Evolutionary conservation across 2,797 vertebrate species (phyloP).

Genomic region (Agapornis canus): DNA sequence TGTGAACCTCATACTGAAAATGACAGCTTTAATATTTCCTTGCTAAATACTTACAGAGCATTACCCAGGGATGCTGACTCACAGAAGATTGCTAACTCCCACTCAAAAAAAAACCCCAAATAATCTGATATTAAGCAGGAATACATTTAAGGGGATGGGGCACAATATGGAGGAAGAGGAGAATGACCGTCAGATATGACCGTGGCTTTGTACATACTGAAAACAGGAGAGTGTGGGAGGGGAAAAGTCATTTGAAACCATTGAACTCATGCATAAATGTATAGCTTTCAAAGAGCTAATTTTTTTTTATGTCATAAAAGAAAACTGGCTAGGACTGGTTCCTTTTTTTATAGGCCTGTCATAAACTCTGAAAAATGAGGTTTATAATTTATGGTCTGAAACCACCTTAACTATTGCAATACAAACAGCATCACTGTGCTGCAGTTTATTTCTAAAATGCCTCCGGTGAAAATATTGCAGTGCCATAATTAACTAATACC

Average conservation of each 20-base stretch:
- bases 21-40: conserved; percentile 57
- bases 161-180: background rate
- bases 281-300: conserved; percentile 52
- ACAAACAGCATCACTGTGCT: conserved; percentile 65
- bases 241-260: background rate
- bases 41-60: conserved; percentile 20
- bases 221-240: background rate
- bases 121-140: background rate
- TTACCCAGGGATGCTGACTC: conserved; percentile 6
- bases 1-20: conserved; percentile 35
- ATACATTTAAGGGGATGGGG: background rate
- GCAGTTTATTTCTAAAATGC: conserved; percentile 65
- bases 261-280: conserved; percentile 51
- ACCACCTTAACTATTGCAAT: conserved; percentile 57
- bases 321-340: conserved; percentile 39
- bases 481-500: conserved; percentile 74
- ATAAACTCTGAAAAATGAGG: conserved; percentile 54
- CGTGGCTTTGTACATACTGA: background rate
- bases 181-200: background rate
- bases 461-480: conserved; percentile 64
- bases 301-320: conserved; percentile 54
- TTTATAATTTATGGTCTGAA: conserved; percentile 58
- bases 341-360: conserved; percentile 38
- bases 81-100: background rate
- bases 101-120: background rate